These are phyloP conservation scores for Pangasianodon hypophthalmus DNA, from an alignment of 2,113 vertebrate species.

Conservation along the genomic window DNA sequence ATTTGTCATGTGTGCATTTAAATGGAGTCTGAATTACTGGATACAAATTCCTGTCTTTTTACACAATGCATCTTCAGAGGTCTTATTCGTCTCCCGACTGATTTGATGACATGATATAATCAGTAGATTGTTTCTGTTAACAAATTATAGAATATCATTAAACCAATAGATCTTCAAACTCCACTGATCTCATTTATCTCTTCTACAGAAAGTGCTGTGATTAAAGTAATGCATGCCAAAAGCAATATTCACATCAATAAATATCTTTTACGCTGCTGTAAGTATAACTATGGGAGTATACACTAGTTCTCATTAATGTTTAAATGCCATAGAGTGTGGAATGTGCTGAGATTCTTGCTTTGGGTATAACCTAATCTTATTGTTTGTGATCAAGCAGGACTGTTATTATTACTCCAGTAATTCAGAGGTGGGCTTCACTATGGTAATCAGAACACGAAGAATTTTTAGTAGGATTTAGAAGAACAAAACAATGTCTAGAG, in stretches of 20 bases:
- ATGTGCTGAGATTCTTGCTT: not conserved
- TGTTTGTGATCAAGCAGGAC: not conserved
- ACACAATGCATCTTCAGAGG: not conserved
- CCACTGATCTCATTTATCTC: slow-evolving; percentile 4
- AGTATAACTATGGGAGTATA: not conserved
- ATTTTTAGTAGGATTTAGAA: not conserved
- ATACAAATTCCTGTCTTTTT: not conserved
- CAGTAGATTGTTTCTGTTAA: slow-evolving; percentile 11
- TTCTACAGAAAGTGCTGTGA: slow-evolving; percentile 2
- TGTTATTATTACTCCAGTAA: not conserved
- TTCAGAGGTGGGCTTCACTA: not conserved
- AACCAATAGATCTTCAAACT: not conserved
- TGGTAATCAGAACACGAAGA: slow-evolving; percentile 1
- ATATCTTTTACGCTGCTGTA: not conserved
- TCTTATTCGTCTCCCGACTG: not conserved
- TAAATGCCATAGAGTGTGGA: slow-evolving; percentile 15
- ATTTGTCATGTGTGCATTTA: not conserved
- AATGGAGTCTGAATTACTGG: not conserved
- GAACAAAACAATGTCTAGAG: not conserved
- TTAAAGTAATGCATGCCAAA: slow-evolving; percentile 11
- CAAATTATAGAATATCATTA: not conserved
- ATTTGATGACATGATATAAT: not conserved
- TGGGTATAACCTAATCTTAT: not conserved
- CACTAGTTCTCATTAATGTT: slow-evolving; percentile 24
- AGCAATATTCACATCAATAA: slow-evolving; percentile 6